phyloP scores from a whole-genome alignment of 2,113 vertebrate genomes.

The Melierax canorus region DNA sequence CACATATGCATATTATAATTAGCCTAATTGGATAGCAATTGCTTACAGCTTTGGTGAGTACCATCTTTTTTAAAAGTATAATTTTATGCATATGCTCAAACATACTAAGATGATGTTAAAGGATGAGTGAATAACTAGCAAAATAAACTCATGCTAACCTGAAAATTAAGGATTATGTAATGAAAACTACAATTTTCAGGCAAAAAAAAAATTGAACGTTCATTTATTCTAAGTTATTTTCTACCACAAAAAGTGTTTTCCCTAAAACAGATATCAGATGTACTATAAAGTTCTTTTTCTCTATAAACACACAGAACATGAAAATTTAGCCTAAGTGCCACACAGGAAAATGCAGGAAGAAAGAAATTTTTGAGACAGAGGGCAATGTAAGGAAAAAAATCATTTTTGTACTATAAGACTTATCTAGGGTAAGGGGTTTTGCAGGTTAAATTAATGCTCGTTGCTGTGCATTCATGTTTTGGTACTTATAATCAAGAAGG shows the following conservation, averaged over 20 bases:
- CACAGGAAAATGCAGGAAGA: not conserved
- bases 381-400: not conserved
- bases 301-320: not conserved
- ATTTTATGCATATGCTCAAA: not conserved
- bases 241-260: not conserved
- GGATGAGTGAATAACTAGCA: not conserved
- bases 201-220: fast-evolving
- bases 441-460: not conserved
- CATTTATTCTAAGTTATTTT: not conserved
- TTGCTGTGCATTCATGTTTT: not conserved
- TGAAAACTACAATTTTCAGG: not conserved
- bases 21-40: not conserved
- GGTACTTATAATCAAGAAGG: not conserved
- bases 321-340: not conserved
- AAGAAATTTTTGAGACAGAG: not conserved
- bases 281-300: not conserved
- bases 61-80: not conserved
- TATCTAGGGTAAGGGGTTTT: not conserved
- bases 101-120: not conserved
- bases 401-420: not conserved
- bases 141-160: not conserved
- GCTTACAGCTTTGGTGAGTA: not conserved
- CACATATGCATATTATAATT: fast-evolving
- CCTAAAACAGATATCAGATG: not conserved
- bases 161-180: not conserved